Evolutionary conservation across 2,113 vertebrate species (phyloP).

Genomic region (Fregata magnificens): DNA sequence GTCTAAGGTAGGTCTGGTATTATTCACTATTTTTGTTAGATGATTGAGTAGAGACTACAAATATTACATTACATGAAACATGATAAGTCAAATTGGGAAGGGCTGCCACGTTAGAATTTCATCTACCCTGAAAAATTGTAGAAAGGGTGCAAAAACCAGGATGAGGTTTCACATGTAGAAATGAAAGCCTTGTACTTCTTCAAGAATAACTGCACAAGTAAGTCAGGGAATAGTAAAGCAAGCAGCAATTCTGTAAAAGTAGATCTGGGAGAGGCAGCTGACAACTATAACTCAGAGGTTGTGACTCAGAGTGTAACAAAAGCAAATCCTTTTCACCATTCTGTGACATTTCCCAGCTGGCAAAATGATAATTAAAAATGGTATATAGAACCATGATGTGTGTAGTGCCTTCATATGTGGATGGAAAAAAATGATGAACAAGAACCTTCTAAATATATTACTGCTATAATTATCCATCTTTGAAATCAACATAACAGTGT

Average conservation of each 20-base stretch:
- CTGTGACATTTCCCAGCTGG: not conserved
- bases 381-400: not conserved
- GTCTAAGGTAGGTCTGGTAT: not conserved
- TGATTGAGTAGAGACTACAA: not conserved
- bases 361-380: not conserved
- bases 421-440: not conserved
- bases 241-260: not conserved
- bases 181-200: not conserved
- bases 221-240: not conserved
- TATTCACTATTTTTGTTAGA: not conserved
- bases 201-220: not conserved
- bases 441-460: not conserved
- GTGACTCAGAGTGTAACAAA: not conserved
- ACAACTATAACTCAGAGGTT: not conserved
- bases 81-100: not conserved
- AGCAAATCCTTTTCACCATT: not conserved
- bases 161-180: not conserved
- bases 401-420: accelerated
- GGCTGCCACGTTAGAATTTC: not conserved
- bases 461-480: not conserved
- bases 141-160: not conserved
- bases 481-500: not conserved
- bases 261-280: not conserved
- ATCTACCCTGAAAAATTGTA: not conserved
- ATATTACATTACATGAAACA: not conserved